Evolutionary conservation across 2,113 vertebrate genomes (phyloP).

Genomic region (Tretioscincus oriximinensis): DNA sequence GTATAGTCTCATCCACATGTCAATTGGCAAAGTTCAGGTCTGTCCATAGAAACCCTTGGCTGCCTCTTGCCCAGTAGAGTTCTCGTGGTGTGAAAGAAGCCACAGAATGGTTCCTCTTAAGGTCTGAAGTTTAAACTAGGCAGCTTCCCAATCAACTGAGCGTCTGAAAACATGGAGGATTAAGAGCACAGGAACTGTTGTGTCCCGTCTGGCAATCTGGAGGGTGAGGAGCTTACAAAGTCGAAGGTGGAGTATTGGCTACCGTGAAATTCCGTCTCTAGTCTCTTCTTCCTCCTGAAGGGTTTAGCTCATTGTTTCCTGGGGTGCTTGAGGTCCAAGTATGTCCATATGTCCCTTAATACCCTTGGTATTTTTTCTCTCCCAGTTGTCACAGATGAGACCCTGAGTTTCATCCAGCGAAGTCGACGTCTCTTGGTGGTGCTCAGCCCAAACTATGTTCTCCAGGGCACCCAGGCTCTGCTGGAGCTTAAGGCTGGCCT

Average conservation of each 20-base stretch:
- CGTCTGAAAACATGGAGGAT: neutral
- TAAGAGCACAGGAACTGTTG: no score
- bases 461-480: constrained; percentile 89
- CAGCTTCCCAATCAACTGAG: neutral
- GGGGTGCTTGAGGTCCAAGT: constrained; percentile 11
- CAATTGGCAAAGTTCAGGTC: no score
- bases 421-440: constrained; percentile 92
- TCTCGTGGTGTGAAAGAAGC: no score
- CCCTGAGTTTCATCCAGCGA: constrained; percentile 91
- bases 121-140: no score
- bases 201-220: no score
- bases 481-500: constrained; percentile 95
- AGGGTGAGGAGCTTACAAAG: neutral
- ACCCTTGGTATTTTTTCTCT: constrained; percentile 65
- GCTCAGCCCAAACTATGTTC: constrained; percentile 87
- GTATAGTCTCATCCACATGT: no score
- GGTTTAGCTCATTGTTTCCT: neutral
- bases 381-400: constrained; percentile 96
- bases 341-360: constrained; percentile 62
- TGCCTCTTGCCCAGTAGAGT: no score
- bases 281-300: neutral
- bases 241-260: accelerated
- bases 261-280: accelerated
- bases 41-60: no score
- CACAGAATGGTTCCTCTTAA: no score